Evolutionary conservation across 2,113 vertebrate genomes (phyloP), one percentile per base, ranked within the genome.

Genomic region (Dipodomys stephensi): DNA sequence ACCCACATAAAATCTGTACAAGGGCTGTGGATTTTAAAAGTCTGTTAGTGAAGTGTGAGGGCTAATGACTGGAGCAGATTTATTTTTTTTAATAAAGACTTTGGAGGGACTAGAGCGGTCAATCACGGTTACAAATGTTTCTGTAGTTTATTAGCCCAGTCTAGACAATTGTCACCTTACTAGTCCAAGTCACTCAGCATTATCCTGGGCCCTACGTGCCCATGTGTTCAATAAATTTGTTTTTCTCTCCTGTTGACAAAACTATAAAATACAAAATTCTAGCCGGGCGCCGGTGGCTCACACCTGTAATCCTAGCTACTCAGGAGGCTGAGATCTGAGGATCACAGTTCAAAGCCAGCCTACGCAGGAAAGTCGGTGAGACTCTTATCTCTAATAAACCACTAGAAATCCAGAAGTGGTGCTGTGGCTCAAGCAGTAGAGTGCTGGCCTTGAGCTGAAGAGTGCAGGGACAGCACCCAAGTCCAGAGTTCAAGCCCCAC

Each of bases 181-280:
- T 76, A 80, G 92, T 10, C 35, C 65, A 53, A 32, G 39, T 49
- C 30, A 69, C 35, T 92, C 23, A 83, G 25, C 22, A 84, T 91
- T 81, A 90, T 82, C 35, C 35, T 90, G 35, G 7, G 2, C 74
- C 16, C 23, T 87, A 22, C 15, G 64, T 80, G 62, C 39, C 46
- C 44, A 91, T 44, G 69, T 25, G 19, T 46, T 64, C 65, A 77
- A 27, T 83, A 76, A 46, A 65, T 94, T 85, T 94, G 19, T 81
- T 57, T 86, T 93, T 76, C 23, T 81, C 5, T 39, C 7, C 2
- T 46, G 27, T 81, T 77, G 25, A 15, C 84, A 49, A 80, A 91
- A 18, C 49, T 88, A 1, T 80, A 78, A 64, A 39, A 39, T 39
- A 39, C 39, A 39, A 39, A 39, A 39, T 39, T 39, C 39, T 39